These are phyloP conservation scores for Pogonophryne albipinna DNA, from an alignment of 2,797 vertebrate genomes.

Conservation along the genomic window DNA sequence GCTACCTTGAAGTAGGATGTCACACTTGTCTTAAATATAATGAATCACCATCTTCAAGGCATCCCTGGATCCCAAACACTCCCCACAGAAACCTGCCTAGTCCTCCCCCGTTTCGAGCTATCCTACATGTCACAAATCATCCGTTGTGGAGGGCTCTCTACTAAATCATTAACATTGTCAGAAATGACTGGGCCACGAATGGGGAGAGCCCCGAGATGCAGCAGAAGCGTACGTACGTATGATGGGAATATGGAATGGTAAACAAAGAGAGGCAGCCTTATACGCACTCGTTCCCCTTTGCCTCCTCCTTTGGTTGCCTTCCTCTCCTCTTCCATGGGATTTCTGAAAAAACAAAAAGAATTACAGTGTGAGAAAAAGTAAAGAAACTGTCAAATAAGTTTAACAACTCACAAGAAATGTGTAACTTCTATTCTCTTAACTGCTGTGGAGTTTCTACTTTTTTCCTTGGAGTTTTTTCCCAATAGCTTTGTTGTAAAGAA, in stretches of 20 bases:
- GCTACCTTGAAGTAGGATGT: conserved; percentile 99
- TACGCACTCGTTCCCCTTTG: conserved; percentile 58
- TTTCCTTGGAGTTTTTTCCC: conserved; percentile 32
- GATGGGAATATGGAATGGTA: conserved; percentile 80
- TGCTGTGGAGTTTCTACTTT: conserved; percentile 34
- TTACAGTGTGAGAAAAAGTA: conserved; percentile 73
- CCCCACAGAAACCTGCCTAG: conserved; percentile 94
- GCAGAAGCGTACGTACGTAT: conserved; percentile 60
- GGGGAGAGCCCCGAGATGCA: conserved; percentile 82
- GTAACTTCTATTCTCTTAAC: conserved; percentile 62
- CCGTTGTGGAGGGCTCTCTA: conserved; percentile 91
- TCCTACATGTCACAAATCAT: conserved; percentile 98
- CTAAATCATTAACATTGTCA: conserved; percentile 99
- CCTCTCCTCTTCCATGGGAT: conserved; percentile 72
- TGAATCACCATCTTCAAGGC: conserved; percentile 99
- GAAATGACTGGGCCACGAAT: conserved; percentile 92
- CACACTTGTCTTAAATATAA: conserved; percentile 99
- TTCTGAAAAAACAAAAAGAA: conserved; percentile 77
- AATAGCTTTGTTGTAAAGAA: conserved; percentile 49
- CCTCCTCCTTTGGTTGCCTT: conserved; percentile 40
- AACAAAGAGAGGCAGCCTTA: conserved; percentile 80
- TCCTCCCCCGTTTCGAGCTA: conserved; percentile 85
- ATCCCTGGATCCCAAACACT: conserved; percentile 97
- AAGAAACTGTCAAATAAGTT: conserved; percentile 86
- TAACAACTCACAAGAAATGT: conserved; percentile 73